These are phyloP conservation scores for Iphiclides podalirius DNA, from an alignment of 2,888 invertebrate genomes.

Conservation along the genomic window DNA sequence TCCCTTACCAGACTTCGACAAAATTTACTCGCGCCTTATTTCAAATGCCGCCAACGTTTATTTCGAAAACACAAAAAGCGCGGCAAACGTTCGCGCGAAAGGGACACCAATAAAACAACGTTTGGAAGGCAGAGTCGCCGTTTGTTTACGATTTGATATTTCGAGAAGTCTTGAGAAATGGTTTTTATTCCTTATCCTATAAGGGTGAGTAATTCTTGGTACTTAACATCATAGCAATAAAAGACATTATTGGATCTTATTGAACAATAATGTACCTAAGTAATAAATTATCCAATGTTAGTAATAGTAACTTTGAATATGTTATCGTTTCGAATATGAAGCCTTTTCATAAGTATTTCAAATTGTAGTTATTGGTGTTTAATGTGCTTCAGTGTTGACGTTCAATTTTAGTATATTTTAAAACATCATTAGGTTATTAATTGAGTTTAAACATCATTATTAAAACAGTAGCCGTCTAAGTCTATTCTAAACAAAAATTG, in stretches of 20 bases:
- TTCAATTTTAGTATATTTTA: no score
- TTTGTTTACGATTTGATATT: constrained; percentile 77
- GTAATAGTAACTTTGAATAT: not conserved
- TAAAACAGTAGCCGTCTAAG: no score
- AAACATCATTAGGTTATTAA: not conserved
- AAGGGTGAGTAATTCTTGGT: constrained; percentile 51
- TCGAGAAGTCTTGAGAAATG: constrained; percentile 63
- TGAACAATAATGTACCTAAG: constrained; percentile 15
- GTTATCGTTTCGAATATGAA: not conserved
- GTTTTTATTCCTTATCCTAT: constrained; percentile 66
- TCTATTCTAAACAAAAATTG: no score
- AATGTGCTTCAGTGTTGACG: no score
- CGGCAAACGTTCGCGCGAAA: constrained; percentile 73
- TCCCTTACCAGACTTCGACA: constrained; percentile 60
- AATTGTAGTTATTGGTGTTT: not conserved
- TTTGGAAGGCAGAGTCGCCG: constrained; percentile 63
- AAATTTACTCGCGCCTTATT: constrained; percentile 74
- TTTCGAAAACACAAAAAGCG: constrained; percentile 72
- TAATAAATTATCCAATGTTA: not conserved
- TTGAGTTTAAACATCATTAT: no score
- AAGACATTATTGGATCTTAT: constrained; percentile 47
- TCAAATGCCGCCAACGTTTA: constrained; percentile 76
- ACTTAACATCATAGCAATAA: constrained; percentile 52
- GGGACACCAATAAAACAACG: constrained; percentile 78
- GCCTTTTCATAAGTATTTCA: not conserved